Conservation (phyloP, 2,797 vertebrate genomes). For the Bufotes viridis region DNA sequence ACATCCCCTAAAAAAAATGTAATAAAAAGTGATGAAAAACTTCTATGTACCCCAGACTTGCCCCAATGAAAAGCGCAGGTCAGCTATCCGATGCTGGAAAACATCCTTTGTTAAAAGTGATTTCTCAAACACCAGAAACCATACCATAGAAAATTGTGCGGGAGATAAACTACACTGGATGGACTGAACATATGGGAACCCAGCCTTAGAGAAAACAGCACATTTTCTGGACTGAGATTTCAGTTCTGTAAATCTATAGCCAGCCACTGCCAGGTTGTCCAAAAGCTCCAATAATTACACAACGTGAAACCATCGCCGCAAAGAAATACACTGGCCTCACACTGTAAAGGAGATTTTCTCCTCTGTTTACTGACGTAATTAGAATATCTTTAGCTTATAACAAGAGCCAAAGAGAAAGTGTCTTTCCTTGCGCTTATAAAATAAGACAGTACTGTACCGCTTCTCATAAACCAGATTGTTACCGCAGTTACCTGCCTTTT, state of each 20-base stretch:
- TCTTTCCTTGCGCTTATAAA: not conserved
- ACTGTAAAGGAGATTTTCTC: not conserved
- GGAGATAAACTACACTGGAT: too few species aligned
- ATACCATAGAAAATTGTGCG: too few species aligned
- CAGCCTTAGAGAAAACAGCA: not conserved
- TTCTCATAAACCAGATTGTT: slow-evolving; percentile 2
- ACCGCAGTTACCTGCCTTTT: slow-evolving; percentile 27
- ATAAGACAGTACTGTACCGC: not conserved
- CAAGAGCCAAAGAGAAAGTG: not conserved
- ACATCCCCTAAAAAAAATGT: too few species aligned
- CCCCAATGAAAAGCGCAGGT: too few species aligned
- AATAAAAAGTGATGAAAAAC: too few species aligned
- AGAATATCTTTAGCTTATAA: not conserved
- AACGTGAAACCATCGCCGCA: not conserved
- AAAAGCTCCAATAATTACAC: slow-evolving; percentile 2
- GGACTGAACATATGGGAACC: too few species aligned
- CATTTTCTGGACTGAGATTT: not conserved
- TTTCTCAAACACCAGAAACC: not conserved
- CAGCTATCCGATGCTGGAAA: too few species aligned
- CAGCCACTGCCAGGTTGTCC: not conserved
- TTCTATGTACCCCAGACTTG: too few species aligned
- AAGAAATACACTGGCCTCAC: not conserved
- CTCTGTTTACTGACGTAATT: not conserved
- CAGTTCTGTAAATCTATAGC: not conserved
- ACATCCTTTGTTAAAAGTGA: not conserved